phyloP scores from a whole-genome alignment of 2,797 vertebrate genomes.

The Channa striata region DNA sequence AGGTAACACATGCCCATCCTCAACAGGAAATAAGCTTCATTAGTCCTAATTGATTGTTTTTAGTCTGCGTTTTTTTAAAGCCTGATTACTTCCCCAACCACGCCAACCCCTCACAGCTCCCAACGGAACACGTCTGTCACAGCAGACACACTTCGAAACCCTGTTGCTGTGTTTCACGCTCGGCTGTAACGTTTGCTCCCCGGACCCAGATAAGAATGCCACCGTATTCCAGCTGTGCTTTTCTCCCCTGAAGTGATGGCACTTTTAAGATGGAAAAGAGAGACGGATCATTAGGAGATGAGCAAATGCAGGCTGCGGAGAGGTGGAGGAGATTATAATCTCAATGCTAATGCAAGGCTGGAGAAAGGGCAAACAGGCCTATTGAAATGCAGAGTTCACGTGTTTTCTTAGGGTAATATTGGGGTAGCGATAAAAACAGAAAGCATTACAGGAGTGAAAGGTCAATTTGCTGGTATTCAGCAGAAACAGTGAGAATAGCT shows the following conservation, averaged over 20 bases:
- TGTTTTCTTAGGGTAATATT: constrained; percentile 88
- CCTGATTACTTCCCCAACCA: constrained; percentile 54
- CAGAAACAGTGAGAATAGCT: constrained; percentile 61
- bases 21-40: constrained; percentile 60
- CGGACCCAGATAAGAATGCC: constrained; percentile 64
- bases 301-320: constrained; percentile 68
- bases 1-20: constrained; percentile 60
- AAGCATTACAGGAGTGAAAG: constrained; percentile 76
- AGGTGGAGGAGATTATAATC: constrained; percentile 63
- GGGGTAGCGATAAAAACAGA: constrained; percentile 75
- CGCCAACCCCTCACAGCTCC: constrained; percentile 53
- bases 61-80: constrained; percentile 51
- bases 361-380: constrained; percentile 83
- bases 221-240: constrained; percentile 80
- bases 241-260: constrained; percentile 67
- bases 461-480: constrained; percentile 77
- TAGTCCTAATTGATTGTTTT: constrained; percentile 69
- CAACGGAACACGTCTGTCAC: constrained; percentile 55
- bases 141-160: constrained; percentile 59
- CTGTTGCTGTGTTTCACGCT: constrained; percentile 19
- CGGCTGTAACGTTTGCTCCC: constrained; percentile 67
- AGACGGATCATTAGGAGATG: constrained; percentile 77
- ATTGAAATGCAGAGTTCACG: constrained; percentile 84
- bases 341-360: constrained; percentile 83
- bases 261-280: constrained; percentile 80